Conservation (phyloP, 2,888 invertebrate genomes). For the Belgica antarctica region DNA sequence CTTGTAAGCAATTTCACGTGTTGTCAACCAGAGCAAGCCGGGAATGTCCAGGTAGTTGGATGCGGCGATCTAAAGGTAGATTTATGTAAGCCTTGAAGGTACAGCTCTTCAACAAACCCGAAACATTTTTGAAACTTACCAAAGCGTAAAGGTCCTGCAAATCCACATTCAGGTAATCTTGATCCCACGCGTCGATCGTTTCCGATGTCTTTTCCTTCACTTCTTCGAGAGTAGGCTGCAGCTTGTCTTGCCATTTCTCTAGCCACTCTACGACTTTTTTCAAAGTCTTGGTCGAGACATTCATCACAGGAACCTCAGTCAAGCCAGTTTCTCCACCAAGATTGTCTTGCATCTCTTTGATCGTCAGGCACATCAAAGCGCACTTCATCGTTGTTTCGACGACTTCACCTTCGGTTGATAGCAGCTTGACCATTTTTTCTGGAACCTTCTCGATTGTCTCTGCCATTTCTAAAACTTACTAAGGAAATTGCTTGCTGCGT, state of each 20-base stretch:
- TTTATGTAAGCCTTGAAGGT: no score
- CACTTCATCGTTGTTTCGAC: neutral
- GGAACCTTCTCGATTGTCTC: no score
- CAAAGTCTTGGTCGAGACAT: neutral
- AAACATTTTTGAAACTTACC: no score
- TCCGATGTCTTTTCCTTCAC: neutral
- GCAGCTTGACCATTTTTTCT: neutral
- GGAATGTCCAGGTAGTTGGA: constrained; percentile 29
- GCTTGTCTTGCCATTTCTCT: neutral
- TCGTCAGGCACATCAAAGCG: neutral
- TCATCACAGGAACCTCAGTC: neutral
- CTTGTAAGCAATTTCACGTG: constrained; percentile 29
- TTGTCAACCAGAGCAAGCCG: constrained; percentile 29
- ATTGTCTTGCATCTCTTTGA: neutral
- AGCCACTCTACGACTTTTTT: neutral
- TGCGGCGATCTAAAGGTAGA: constrained; percentile 29
- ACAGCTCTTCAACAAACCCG: no score
- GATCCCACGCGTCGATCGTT: neutral
- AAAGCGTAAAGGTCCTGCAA: no score
- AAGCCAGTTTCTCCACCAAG: neutral
- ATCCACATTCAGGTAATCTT: no score
- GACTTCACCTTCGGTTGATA: neutral
- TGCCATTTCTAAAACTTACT: no score
- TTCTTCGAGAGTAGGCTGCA: neutral
- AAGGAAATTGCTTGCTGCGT: no score